A percentile compares a stretch with the other conserved stretches of the same genome.
These are phyloP conservation scores for Toxotes jaculatrix DNA, from an alignment of 2,113 vertebrate genomes.

Conservation along the genomic window DNA sequence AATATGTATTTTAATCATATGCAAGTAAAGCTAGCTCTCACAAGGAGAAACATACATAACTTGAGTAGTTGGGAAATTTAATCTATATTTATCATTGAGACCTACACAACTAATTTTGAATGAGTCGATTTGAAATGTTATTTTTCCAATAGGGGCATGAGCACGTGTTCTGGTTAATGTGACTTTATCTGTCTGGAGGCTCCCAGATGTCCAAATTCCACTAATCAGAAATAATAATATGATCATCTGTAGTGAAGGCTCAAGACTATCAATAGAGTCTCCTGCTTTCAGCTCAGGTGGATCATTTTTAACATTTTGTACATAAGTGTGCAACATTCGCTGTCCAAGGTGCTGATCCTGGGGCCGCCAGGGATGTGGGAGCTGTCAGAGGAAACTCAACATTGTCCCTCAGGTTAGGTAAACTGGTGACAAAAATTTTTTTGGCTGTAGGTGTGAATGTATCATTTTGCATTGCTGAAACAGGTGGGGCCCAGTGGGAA, in stretches of 20 bases:
- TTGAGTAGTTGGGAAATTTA: not conserved
- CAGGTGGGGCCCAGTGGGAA: not conserved
- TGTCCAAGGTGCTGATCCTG: slow-evolving; percentile 76
- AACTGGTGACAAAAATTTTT: not conserved
- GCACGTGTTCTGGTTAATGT: not conserved
- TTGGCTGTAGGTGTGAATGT: slow-evolving; percentile 15
- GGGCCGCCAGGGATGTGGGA: slow-evolving; percentile 14
- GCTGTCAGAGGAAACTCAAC: slow-evolving; percentile 13
- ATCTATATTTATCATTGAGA: not conserved
- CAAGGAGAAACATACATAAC: not conserved
- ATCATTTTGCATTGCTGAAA: slow-evolving; percentile 29
- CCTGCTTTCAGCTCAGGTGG: slow-evolving; percentile 5
- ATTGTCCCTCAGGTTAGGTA: slow-evolving; percentile 4
- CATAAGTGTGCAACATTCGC: slow-evolving; percentile 39
- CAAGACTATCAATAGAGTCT: not conserved
- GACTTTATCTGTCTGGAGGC: not conserved
- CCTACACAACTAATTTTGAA: not conserved
- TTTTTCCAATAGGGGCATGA: not conserved
- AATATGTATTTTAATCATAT: not conserved
- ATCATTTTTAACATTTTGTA: slow-evolving; percentile 36
- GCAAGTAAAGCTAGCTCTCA: not conserved
- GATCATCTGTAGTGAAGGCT: slow-evolving; percentile 2
- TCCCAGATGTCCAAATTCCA: not conserved
- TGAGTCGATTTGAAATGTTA: not conserved
- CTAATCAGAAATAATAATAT: slow-evolving; percentile 2